A percentile compares a stretch with the other conserved stretches of the same genome.
phyloP scores from a whole-genome alignment of 2,888 invertebrate genomes.

The Pocota personata region DNA sequence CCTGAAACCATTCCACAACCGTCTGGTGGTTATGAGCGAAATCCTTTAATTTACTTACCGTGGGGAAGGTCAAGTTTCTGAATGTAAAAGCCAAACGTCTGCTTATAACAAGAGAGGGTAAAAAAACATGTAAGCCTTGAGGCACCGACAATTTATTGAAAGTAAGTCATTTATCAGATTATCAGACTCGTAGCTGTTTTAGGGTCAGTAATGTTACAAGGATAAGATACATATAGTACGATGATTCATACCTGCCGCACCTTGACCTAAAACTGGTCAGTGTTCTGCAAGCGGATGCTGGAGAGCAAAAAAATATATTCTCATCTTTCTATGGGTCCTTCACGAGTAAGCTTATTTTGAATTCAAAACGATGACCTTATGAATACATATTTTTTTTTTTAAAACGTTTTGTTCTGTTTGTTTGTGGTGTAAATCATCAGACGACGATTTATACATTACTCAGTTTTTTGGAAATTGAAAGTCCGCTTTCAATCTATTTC shows the following conservation, averaged over 20 bases:
- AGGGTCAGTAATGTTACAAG: background rate
- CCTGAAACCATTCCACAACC: background rate
- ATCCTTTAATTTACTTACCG: slow-evolving; percentile 15
- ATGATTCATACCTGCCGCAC: background rate
- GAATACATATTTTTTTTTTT: background rate
- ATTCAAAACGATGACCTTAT: slow-evolving; percentile 4
- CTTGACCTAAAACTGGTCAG: background rate
- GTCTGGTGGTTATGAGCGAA: background rate
- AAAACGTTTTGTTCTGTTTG: background rate
- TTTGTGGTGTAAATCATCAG: background rate
- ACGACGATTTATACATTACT: slow-evolving; percentile 3
- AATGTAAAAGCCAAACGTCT: background rate
- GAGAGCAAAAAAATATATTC: background rate
- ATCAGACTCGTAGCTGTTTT: background rate
- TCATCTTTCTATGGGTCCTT: background rate
- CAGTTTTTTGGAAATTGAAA: background rate
- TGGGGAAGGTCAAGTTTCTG: background rate
- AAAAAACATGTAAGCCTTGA: background rate
- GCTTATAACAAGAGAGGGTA: background rate
- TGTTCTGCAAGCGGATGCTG: background rate
- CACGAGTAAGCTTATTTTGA: background rate
- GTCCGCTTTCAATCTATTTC: background rate
- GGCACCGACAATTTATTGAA: background rate
- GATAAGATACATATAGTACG: background rate
- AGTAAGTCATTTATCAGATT: slow-evolving; percentile 5